Percentiles rank a stretch among this genome's conserved stretches.
Evolutionary conservation across 2,113 vertebrate genomes (phyloP).

Genomic region (Phasianus colchicus): DNA sequence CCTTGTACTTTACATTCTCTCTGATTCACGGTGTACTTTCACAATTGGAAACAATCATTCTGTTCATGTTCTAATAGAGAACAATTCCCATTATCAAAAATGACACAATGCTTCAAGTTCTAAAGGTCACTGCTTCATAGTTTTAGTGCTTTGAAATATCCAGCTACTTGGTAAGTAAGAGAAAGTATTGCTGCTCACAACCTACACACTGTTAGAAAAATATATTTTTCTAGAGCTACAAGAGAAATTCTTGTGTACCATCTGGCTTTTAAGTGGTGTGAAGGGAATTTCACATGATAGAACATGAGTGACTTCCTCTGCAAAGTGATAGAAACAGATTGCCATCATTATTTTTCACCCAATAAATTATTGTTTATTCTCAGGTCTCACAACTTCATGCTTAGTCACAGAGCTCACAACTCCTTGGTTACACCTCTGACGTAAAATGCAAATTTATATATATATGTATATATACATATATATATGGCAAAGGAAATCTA

Average conservation of each 20-base stretch:
- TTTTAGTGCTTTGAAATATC: background rate
- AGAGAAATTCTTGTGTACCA: background rate
- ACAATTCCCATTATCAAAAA: background rate
- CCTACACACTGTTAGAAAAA: background rate
- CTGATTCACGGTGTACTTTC: background rate
- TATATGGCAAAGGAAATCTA: background rate
- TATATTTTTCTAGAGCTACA: background rate
- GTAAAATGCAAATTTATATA: background rate
- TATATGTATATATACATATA: background rate
- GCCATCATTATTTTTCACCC: background rate
- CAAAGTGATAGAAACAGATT: background rate
- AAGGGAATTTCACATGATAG: conserved; percentile 2
- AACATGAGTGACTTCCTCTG: background rate
- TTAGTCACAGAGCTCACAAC: background rate
- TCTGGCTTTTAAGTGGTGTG: background rate
- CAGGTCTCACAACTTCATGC: background rate
- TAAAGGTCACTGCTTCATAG: background rate
- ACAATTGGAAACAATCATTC: background rate
- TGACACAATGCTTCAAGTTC: background rate
- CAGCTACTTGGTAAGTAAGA: background rate
- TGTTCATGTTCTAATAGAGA: background rate
- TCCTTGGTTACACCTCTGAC: background rate
- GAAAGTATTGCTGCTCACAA: background rate
- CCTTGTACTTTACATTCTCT: background rate
- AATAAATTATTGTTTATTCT: background rate